Conservation (phyloP, 2,888 invertebrate genomes). For the Eristalinus aeneus region DNA sequence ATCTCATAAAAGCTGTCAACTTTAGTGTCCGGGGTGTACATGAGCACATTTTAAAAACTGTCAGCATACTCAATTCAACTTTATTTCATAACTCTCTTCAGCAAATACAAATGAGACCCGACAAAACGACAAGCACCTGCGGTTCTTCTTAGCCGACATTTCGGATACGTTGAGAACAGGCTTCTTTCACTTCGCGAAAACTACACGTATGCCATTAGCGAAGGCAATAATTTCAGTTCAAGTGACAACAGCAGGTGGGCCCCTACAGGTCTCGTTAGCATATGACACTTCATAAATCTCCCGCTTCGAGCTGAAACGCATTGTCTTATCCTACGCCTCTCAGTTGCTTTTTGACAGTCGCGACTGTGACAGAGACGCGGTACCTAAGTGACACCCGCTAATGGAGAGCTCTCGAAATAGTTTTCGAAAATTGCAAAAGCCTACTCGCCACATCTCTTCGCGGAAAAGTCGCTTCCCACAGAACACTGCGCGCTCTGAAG, state of each 20-base stretch:
- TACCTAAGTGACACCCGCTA: background rate
- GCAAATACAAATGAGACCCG: too few species aligned
- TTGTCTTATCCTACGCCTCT: background rate
- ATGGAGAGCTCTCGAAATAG: background rate
- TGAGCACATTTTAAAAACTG: too few species aligned
- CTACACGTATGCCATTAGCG: background rate
- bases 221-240: background rate
- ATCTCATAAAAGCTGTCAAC: too few species aligned
- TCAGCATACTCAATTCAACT: too few species aligned
- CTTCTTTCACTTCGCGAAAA: background rate
- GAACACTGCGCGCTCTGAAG: background rate
- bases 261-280: background rate
- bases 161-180: background rate
- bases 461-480: background rate
- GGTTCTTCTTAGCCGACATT: background rate
- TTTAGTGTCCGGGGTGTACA: too few species aligned
- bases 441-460: background rate
- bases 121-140: background rate
- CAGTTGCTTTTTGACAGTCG: too few species aligned
- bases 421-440: background rate
- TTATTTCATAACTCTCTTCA: too few species aligned
- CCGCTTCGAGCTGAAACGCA: background rate
- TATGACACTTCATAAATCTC: constrained; percentile 1
- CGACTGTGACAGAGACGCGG: background rate
- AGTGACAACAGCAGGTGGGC: background rate